These are phyloP conservation scores for Sebastes nivosus DNA, from an alignment of 2,797 vertebrate genomes.

Conservation along the genomic window DNA sequence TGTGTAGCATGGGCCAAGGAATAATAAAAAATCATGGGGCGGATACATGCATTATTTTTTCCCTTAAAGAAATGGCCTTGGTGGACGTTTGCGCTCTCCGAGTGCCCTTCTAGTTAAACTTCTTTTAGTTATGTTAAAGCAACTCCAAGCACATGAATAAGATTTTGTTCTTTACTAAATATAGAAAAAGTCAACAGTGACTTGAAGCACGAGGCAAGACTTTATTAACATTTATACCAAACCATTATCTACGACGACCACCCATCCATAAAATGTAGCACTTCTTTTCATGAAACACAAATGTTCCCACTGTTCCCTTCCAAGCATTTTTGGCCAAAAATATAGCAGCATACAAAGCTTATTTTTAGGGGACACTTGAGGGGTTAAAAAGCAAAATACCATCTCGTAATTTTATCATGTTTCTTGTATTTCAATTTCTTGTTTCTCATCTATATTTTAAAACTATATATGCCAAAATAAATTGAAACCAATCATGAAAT, in stretches of 20 bases:
- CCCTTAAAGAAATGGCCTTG: no score
- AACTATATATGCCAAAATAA: neutral
- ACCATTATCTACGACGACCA: neutral
- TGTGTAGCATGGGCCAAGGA: neutral
- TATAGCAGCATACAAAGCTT: neutral
- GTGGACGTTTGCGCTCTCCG: no score
- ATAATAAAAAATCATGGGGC: no score
- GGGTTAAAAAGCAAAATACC: neutral
- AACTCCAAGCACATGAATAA: neutral
- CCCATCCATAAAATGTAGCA: rapidly evolving
- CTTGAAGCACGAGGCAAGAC: neutral
- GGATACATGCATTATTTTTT: no score
- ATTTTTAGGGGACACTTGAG: neutral
- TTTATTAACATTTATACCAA: neutral
- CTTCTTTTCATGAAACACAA: neutral
- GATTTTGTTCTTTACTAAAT: neutral
- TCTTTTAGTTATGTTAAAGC: neutral
- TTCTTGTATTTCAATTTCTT: neutral
- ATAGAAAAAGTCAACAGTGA: neutral
- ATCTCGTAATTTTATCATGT: neutral
- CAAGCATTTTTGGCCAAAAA: neutral
- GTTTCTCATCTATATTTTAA: neutral
- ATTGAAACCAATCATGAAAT: neutral
- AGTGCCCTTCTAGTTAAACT: neutral
- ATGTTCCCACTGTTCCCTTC: neutral